Evolutionary conservation across 2,113 vertebrate genomes (phyloP).

Genomic region (Anhinga rufa): DNA sequence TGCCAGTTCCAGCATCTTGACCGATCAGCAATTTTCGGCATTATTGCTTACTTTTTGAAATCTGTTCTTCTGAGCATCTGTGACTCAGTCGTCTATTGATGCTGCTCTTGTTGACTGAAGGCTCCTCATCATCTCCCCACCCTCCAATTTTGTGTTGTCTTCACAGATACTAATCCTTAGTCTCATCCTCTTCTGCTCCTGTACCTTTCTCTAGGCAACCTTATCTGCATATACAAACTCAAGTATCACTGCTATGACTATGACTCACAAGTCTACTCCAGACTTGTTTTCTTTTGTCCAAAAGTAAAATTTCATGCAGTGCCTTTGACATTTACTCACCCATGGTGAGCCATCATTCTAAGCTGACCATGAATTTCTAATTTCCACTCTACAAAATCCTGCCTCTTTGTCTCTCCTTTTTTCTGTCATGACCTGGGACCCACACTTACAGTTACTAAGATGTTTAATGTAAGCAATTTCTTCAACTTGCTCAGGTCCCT

Average conservation of each 20-base stretch:
- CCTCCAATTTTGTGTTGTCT: background rate
- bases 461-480: background rate
- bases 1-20: background rate
- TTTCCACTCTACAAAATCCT: background rate
- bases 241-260: background rate
- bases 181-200: background rate
- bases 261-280: background rate
- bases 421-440: background rate
- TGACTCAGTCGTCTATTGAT: background rate
- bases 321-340: background rate
- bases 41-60: background rate
- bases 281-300: background rate
- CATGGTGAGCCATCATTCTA: background rate
- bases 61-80: background rate
- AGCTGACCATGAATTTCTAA: background rate
- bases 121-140: background rate
- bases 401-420: background rate
- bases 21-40: background rate
- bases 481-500: background rate
- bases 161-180: background rate
- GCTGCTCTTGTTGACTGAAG: background rate
- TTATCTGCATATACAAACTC: background rate
- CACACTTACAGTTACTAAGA: background rate
- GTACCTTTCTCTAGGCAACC: background rate
- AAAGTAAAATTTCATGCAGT: background rate